A percentile compares a stretch with the other conserved stretches of the same genome.
These are phyloP conservation scores for pig (Sus scrofa) DNA, from an alignment of 2,113 vertebrate species.

Conservation along the genomic window DNA sequence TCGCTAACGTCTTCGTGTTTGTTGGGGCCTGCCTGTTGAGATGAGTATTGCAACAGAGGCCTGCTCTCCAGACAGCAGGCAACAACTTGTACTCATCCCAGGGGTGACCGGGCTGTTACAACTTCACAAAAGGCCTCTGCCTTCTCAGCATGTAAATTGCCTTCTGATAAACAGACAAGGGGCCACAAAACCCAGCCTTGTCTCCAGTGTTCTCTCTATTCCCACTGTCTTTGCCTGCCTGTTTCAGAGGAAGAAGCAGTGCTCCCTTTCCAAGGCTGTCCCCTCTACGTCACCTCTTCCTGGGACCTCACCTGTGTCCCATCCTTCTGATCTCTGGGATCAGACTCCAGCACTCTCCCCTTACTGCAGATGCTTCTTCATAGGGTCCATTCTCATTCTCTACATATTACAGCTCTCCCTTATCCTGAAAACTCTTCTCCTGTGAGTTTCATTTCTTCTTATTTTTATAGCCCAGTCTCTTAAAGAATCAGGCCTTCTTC, in stretches of 20 bases:
- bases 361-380: neutral
- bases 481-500: neutral
- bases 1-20: neutral
- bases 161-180: neutral
- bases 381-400: neutral
- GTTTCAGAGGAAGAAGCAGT: neutral
- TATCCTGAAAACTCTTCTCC: neutral
- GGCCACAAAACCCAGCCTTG: no score
- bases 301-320: neutral
- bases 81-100: neutral
- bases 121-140: neutral
- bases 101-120: neutral
- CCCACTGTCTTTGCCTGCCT: neutral
- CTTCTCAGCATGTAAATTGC: neutral
- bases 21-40: neutral
- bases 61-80: neutral
- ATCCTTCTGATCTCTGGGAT: neutral
- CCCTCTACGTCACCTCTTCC: neutral
- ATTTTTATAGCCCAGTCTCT: neutral
- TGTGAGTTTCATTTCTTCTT: neutral
- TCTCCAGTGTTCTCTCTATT: neutral
- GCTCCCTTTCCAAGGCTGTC: neutral
- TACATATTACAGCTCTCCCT: neutral
- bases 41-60: neutral
- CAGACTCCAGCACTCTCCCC: neutral